These are phyloP conservation scores for Harpagoxenus sublaevis DNA, from an alignment of 2,888 invertebrate genomes.

Conservation along the genomic window DNA sequence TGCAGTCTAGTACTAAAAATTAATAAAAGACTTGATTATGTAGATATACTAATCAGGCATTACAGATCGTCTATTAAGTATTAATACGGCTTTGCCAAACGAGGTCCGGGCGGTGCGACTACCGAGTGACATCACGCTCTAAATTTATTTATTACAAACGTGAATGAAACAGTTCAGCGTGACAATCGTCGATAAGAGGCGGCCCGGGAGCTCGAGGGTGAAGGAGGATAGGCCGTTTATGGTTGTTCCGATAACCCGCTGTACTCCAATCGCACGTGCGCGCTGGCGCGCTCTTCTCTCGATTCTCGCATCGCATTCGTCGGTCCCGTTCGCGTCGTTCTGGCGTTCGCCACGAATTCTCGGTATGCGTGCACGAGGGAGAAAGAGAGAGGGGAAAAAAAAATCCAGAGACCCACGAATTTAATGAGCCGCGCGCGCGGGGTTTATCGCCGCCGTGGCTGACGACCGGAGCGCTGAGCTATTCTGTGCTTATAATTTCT, in stretches of 20 bases:
- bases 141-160: constrained; percentile 72
- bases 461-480: constrained; percentile 16
- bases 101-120: neutral
- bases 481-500: constrained; percentile 13
- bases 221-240: constrained; percentile 74
- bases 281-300: constrained; percentile 51
- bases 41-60: neutral
- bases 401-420: constrained; percentile 69
- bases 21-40: constrained; percentile 18
- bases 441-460: constrained; percentile 79
- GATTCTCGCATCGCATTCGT: neutral
- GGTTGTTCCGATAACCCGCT: constrained; percentile 74
- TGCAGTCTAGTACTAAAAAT: neutral
- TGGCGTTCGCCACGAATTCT: constrained; percentile 8
- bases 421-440: constrained; percentile 76
- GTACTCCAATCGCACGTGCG: constrained; percentile 64
- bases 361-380: neutral
- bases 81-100: neutral
- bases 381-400: constrained; percentile 4
- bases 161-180: constrained; percentile 74
- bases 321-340: neutral
- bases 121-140: constrained; percentile 66
- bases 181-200: constrained; percentile 69
- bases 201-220: constrained; percentile 53
- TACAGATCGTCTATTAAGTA: constrained; percentile 1